These are phyloP conservation scores for Neomorphus geoffroyi DNA, from an alignment of 2,797 vertebrate genomes.

Conservation along the genomic window DNA sequence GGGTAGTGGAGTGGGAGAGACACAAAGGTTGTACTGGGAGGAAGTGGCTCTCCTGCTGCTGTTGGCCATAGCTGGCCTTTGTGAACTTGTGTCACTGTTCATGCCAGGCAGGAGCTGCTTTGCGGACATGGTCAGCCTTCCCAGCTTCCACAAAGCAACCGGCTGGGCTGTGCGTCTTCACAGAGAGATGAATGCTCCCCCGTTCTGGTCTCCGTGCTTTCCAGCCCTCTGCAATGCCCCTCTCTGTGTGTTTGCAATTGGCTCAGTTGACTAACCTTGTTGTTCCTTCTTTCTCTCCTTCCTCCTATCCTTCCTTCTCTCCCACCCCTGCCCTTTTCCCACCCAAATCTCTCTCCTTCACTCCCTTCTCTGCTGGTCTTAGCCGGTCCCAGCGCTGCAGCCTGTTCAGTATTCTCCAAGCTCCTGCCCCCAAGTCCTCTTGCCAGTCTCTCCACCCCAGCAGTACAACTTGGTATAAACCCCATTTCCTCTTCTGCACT, in stretches of 20 bases:
- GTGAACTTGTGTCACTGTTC: fast-evolving
- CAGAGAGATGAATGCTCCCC: background rate
- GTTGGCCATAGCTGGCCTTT: background rate
- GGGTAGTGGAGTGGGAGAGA: background rate
- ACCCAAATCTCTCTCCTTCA: constrained; percentile 12
- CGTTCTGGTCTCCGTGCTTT: background rate
- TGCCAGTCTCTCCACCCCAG: constrained; percentile 98
- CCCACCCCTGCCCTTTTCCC: background rate
- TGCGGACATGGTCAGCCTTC: background rate
- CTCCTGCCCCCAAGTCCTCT: constrained; percentile 99
- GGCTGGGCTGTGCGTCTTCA: background rate
- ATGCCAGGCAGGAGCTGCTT: background rate
- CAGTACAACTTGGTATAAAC: constrained; percentile 98
- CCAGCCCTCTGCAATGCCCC: background rate
- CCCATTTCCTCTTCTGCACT: constrained; percentile 62
- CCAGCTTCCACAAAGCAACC: background rate
- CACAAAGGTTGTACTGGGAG: background rate
- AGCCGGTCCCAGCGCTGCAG: constrained; percentile 95
- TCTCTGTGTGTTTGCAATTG: background rate
- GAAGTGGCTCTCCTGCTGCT: background rate
- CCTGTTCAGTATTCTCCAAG: constrained; percentile 93
- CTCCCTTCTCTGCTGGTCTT: constrained; percentile 66
- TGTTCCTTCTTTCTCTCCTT: constrained; percentile 70
- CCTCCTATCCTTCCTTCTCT: background rate
- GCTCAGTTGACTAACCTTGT: constrained; percentile 71